Conservation (phyloP, 2,888 invertebrate species). For the Zhuqinia jingwanae region DNA sequence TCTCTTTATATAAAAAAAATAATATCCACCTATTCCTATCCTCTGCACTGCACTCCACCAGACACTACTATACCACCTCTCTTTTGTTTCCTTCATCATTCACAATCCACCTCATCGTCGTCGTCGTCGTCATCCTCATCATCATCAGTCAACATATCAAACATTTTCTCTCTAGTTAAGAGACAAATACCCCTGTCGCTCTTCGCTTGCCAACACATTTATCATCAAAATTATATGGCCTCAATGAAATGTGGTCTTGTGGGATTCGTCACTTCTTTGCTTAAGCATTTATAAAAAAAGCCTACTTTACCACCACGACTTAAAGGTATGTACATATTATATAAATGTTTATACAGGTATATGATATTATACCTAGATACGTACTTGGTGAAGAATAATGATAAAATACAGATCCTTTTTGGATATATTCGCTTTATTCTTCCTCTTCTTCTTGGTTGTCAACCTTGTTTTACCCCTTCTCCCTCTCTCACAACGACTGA, state of each 20-base stretch:
- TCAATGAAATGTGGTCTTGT: slow-evolving; percentile 75
- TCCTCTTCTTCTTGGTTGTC: slow-evolving; percentile 31
- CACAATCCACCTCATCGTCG: slow-evolving; percentile 22
- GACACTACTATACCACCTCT: no score
- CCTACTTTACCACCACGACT: background rate
- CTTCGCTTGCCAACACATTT: slow-evolving; percentile 70
- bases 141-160: slow-evolving; percentile 69
- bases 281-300: slow-evolving; percentile 49
- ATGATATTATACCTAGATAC: no score
- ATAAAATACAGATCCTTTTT: slow-evolving; percentile 51
- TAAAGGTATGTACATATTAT: background rate
- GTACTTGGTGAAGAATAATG: background rate
- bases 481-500: background rate
- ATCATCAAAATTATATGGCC: slow-evolving; percentile 76
- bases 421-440: slow-evolving; percentile 11
- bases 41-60: background rate
- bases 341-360: background rate
- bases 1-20: no score
- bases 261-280: slow-evolving; percentile 74
- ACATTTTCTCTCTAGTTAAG: slow-evolving; percentile 49
- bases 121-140: slow-evolving; percentile 31
- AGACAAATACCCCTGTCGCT: slow-evolving; percentile 75
- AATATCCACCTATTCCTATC: background rate
- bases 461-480: slow-evolving; percentile 55
- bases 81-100: slow-evolving; percentile 18